Percentiles rank a stretch among this genome's conserved stretches.
Evolutionary conservation across 2,888 invertebrate species (phyloP).

Genomic region (Agelastica alni): DNA sequence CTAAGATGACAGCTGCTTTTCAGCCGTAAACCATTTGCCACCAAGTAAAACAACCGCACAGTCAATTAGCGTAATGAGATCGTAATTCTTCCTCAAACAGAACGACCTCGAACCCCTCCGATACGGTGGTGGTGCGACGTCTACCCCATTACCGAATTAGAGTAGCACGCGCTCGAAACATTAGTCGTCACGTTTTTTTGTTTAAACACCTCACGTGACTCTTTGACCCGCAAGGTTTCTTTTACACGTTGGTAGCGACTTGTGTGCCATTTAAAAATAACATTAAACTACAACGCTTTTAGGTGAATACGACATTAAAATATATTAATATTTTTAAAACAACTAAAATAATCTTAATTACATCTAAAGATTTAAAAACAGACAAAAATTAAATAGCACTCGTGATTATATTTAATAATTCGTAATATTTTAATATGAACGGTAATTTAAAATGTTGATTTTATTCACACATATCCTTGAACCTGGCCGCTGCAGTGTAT

Average conservation of each 20-base stretch:
- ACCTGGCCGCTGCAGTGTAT: no score
- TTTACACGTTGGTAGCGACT: constrained; percentile 17
- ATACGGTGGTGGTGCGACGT: constrained; percentile 8
- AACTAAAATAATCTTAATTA: no score
- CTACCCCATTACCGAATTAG: constrained; percentile 45
- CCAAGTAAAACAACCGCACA: constrained; percentile 35
- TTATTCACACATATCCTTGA: no score
- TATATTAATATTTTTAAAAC: no score
- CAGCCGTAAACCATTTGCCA: constrained; percentile 14
- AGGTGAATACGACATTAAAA: no score
- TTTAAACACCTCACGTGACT: constrained; percentile 43
- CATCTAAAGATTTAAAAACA: no score
- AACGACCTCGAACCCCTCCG: constrained; percentile 29
- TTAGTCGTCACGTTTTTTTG: constrained; percentile 40
- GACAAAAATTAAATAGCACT: no score
- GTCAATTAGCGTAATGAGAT: constrained; percentile 45
- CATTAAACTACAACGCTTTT: no score
- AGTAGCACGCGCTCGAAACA: constrained; percentile 41
- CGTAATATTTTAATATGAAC: no score
- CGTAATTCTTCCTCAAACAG: constrained; percentile 43
- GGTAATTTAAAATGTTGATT: no score
- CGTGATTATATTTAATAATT: no score
- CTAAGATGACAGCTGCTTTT: constrained; percentile 24
- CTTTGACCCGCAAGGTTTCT: constrained; percentile 16
- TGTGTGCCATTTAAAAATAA: no score